Evolutionary conservation across 2,113 vertebrate genomes (phyloP).

Genomic region (Astur gentilis): DNA sequence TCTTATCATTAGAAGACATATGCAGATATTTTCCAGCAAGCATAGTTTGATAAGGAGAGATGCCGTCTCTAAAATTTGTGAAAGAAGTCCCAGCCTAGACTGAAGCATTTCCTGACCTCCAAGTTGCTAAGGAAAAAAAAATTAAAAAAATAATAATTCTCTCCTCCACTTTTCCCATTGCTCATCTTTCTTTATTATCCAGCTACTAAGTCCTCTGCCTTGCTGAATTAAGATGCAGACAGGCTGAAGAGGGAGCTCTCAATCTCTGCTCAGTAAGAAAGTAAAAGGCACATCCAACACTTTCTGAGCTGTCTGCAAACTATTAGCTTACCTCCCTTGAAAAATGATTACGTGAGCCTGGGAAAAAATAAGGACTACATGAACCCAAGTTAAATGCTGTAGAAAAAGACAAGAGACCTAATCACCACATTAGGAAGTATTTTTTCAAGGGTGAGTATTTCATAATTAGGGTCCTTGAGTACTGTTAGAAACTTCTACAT

Average conservation of each 20-base stretch:
- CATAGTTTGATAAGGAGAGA: neutral
- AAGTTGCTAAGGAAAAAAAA: neutral
- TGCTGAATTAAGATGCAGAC: neutral
- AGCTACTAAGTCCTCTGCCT: neutral
- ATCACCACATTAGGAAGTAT: neutral
- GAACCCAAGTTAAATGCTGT: neutral
- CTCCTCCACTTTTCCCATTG: neutral
- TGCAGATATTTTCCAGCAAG: neutral
- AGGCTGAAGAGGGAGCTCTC: constrained; percentile 44
- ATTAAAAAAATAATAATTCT: neutral
- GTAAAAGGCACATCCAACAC: neutral
- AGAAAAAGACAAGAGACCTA: neutral
- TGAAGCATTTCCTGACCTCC: neutral
- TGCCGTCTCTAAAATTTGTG: neutral
- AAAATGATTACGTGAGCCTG: neutral
- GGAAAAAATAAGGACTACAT: neutral
- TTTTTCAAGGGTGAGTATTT: neutral
- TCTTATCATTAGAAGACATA: neutral
- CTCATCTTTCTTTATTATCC: neutral
- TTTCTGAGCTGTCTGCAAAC: neutral
- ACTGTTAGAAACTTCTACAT: neutral
- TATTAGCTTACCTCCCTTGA: neutral
- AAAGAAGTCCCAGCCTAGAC: neutral
- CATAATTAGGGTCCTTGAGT: neutral
- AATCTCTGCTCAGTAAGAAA: neutral